These are phyloP conservation scores for Sinonovacula constricta DNA, from an alignment of 1,140 invertebrate species.

Conservation along the genomic window DNA sequence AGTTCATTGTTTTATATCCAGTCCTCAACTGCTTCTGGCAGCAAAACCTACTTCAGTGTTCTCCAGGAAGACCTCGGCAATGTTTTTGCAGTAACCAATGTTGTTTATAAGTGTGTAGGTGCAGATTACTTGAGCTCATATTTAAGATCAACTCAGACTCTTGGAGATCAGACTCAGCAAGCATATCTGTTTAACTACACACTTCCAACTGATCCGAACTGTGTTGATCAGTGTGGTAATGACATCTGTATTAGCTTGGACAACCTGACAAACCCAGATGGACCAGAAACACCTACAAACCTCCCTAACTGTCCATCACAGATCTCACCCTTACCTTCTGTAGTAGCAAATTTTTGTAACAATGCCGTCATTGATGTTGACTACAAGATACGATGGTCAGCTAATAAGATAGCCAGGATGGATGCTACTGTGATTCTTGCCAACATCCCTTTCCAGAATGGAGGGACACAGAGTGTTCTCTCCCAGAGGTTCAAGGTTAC, in stretches of 20 bases:
- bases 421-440: slow-evolving; percentile 53
- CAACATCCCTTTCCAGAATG: slow-evolving; percentile 21
- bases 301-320: slow-evolving; percentile 5
- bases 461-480: slow-evolving; percentile 9
- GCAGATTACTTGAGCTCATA: slow-evolving; percentile 3
- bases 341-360: slow-evolving; percentile 5
- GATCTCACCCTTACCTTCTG: slow-evolving; percentile 18
- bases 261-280: slow-evolving; percentile 17
- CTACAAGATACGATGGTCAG: slow-evolving; percentile 58
- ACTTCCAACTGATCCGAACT: slow-evolving; percentile 18
- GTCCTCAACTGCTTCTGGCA: slow-evolving; percentile 52
- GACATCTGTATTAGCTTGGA: slow-evolving; percentile 39
- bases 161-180: slow-evolving; percentile 5
- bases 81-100: slow-evolving; percentile 20
- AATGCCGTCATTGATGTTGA: slow-evolving; percentile 62
- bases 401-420: slow-evolving; percentile 41
- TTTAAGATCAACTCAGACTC: slow-evolving; percentile 3
- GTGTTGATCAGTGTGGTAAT: slow-evolving; percentile 40
- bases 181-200: slow-evolving; percentile 33
- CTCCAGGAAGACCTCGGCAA: slow-evolving; percentile 1
- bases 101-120: slow-evolving; percentile 38
- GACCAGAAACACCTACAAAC: background rate
- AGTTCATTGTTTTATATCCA: slow-evolving; percentile 57
- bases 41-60: slow-evolving; percentile 17
- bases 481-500: slow-evolving; percentile 21